Conservation (phyloP, 2,113 vertebrate species). For the Glaucomys volans region DNA sequence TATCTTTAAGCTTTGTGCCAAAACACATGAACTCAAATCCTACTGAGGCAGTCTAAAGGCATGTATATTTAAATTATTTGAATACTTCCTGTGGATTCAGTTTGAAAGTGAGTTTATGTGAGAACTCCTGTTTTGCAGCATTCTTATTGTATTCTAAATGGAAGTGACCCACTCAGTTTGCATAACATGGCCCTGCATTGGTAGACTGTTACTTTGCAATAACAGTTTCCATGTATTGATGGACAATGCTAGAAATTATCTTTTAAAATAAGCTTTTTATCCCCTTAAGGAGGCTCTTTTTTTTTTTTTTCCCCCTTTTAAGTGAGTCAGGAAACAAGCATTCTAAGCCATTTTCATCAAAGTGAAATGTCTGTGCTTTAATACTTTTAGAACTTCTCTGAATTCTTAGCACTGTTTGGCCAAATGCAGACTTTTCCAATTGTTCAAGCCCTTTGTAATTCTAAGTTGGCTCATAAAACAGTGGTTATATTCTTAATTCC, state of each 20-base stretch:
- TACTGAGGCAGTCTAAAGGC: background rate
- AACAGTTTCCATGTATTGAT: background rate
- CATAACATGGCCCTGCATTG: background rate
- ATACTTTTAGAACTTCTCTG: background rate
- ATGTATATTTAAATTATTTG: background rate
- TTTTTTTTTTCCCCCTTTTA: background rate
- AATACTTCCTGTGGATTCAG: background rate
- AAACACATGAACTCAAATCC: background rate
- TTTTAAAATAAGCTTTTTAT: background rate
- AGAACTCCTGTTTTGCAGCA: background rate
- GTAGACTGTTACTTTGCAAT: background rate
- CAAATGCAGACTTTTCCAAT: background rate
- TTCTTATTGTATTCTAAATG: background rate
- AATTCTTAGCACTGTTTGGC: background rate
- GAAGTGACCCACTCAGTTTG: background rate
- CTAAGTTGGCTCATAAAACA: background rate
- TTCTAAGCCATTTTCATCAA: slow-evolving; percentile 8
- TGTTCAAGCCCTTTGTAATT: background rate
- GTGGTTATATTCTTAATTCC: background rate
- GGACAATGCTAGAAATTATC: background rate
- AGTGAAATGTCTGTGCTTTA: background rate
- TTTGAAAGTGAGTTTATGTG: background rate
- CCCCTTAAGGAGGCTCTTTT: background rate
- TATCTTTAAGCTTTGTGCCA: background rate
- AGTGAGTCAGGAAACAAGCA: background rate